phyloP scores from a whole-genome alignment of 2,113 vertebrate species.

The Mohoua ochrocephala region DNA sequence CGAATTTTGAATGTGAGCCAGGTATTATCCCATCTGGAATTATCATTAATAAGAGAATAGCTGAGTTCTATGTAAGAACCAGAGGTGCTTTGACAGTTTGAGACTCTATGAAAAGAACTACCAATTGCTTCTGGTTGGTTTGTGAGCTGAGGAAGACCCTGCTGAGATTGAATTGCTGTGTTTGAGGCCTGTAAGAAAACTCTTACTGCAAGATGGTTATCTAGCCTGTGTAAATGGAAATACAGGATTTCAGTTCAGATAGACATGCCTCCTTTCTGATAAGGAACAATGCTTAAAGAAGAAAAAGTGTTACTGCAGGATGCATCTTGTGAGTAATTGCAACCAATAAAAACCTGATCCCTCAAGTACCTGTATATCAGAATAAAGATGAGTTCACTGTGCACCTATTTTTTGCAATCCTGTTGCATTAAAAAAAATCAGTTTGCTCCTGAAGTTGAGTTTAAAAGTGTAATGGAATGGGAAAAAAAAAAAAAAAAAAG shows the following conservation, averaged over 20 bases:
- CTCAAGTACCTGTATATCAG: background rate
- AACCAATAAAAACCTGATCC: background rate
- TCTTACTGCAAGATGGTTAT: background rate
- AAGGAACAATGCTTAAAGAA: background rate
- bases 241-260: background rate
- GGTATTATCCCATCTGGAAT: background rate
- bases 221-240: background rate
- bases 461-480: background rate
- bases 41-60: background rate
- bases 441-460: background rate
- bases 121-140: background rate
- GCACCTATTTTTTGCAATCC: background rate
- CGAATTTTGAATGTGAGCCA: accelerated
- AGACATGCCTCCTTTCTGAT: background rate
- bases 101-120: background rate
- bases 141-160: background rate
- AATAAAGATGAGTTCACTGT: background rate
- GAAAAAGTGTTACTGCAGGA: background rate
- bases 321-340: background rate
- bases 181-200: background rate
- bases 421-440: background rate
- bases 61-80: background rate
- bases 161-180: background rate
- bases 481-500: background rate
- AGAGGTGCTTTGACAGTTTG: background rate